Percentiles rank a stretch among this genome's conserved stretches.
Conservation (phyloP, 2,797 vertebrate genomes). For the Danio choprae region DNA sequence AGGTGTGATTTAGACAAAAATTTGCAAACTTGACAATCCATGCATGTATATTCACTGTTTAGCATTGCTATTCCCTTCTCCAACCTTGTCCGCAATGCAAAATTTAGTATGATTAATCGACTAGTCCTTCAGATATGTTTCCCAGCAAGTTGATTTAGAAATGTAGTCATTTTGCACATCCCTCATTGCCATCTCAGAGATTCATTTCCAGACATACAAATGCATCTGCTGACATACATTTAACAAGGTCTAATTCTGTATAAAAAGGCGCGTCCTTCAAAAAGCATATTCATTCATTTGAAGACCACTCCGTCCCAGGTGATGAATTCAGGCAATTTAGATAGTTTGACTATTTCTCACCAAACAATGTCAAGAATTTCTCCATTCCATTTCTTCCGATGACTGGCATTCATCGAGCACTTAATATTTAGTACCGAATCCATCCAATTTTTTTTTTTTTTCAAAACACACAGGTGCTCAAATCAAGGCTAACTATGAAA, state of each 20-base stretch:
- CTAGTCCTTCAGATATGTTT: slow-evolving; percentile 2
- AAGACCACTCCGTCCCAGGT: slow-evolving; percentile 1
- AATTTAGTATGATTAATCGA: background rate
- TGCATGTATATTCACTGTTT: background rate
- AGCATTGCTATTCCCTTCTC: background rate
- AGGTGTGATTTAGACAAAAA: background rate
- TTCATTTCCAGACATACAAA: slow-evolving; percentile 25
- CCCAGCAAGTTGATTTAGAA: background rate
- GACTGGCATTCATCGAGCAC: slow-evolving; percentile 2
- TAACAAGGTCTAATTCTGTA: slow-evolving; percentile 46
- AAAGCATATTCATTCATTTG: background rate
- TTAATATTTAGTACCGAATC: background rate
- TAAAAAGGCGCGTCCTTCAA: slow-evolving; percentile 41
- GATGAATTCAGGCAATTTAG: slow-evolving; percentile 44
- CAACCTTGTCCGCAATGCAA: background rate
- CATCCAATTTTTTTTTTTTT: slow-evolving; percentile 1
- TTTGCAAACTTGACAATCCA: background rate
- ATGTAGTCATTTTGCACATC: background rate
- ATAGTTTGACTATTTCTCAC: slow-evolving; percentile 22
- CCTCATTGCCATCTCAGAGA: background rate
- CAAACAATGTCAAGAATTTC: slow-evolving; percentile 3
- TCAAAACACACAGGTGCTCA: background rate
- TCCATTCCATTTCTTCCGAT: background rate
- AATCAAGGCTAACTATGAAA: slow-evolving; percentile 34
- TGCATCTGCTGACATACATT: slow-evolving; percentile 40